Evolutionary conservation across 2,113 vertebrate genomes (phyloP).

Genomic region (Acanthochromis polyacanthus): DNA sequence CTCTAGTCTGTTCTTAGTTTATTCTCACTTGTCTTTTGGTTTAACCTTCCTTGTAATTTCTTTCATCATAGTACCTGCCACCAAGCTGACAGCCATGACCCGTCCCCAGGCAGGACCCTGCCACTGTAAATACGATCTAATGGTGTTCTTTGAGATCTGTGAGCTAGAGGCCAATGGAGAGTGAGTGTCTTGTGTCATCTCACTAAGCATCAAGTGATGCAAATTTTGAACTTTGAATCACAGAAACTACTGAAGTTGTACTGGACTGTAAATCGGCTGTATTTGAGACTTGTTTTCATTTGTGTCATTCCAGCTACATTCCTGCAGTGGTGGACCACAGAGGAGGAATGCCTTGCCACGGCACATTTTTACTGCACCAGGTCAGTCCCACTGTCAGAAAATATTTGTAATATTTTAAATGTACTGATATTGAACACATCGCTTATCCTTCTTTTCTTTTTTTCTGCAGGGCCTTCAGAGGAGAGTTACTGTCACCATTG

Average conservation of each 20-base stretch:
- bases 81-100: constrained; percentile 93
- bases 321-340: constrained; percentile 97
- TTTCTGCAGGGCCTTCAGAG: constrained; percentile 93
- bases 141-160: constrained; percentile 98
- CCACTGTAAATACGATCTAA: constrained; percentile 96
- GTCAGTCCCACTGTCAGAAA: constrained; percentile 55
- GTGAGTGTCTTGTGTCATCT: constrained; percentile 83
- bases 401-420: not conserved
- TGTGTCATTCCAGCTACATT: constrained; percentile 88
- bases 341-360: constrained; percentile 95
- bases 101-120: constrained; percentile 90
- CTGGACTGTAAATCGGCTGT: not conserved
- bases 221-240: not conserved
- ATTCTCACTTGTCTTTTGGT: not conserved
- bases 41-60: constrained; percentile 27
- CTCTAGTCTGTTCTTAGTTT: constrained; percentile 10
- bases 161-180: constrained; percentile 98
- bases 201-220: not conserved
- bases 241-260: not conserved
- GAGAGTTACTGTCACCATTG: constrained; percentile 93
- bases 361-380: constrained; percentile 98
- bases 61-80: constrained; percentile 90
- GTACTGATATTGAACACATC: not conserved
- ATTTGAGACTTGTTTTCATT: constrained; percentile 7
- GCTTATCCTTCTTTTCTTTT: not conserved